phyloP scores from a whole-genome alignment of 2,888 invertebrate genomes.

The Lordiphosa fenestrarum region DNA sequence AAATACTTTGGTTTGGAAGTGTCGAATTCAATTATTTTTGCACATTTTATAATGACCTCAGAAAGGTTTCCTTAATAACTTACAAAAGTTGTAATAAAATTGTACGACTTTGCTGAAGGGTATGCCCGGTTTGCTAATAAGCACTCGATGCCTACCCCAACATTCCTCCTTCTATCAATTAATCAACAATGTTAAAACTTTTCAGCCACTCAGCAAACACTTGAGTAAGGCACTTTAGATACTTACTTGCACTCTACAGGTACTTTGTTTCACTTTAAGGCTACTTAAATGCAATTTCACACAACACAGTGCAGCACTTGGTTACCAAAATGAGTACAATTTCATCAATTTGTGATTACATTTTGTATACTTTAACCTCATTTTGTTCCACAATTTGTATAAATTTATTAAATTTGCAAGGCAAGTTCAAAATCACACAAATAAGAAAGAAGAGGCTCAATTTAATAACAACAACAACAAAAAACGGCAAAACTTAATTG shows the following conservation, averaged over 20 bases:
- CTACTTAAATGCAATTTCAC: neutral
- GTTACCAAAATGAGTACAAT: neutral
- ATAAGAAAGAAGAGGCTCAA: conserved; percentile 29
- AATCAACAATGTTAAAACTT: too few relatives aligned
- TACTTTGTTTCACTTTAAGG: neutral
- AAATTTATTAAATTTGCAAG: conserved; percentile 6
- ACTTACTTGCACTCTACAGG: conserved; percentile 3
- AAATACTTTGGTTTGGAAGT: too few relatives aligned
- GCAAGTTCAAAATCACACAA: neutral
- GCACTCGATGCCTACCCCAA: conserved; percentile 3
- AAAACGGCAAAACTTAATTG: conserved; percentile 42
- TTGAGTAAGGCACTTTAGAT: neutral
- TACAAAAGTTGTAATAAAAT: too few relatives aligned
- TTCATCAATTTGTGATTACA: neutral
- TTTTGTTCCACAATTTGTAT: conserved; percentile 1
- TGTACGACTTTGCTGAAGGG: too few relatives aligned
- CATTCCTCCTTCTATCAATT: neutral
- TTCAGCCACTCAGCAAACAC: too few relatives aligned
- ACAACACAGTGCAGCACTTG: neutral
- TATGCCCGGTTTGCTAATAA: neutral
- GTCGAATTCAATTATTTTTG: too few relatives aligned
- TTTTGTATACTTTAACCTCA: neutral
- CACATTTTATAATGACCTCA: too few relatives aligned
- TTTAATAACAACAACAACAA: conserved; percentile 47
- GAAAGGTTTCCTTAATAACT: too few relatives aligned